Conservation (phyloP, 2,113 vertebrate genomes). For the Anolis sagrei region DNA sequence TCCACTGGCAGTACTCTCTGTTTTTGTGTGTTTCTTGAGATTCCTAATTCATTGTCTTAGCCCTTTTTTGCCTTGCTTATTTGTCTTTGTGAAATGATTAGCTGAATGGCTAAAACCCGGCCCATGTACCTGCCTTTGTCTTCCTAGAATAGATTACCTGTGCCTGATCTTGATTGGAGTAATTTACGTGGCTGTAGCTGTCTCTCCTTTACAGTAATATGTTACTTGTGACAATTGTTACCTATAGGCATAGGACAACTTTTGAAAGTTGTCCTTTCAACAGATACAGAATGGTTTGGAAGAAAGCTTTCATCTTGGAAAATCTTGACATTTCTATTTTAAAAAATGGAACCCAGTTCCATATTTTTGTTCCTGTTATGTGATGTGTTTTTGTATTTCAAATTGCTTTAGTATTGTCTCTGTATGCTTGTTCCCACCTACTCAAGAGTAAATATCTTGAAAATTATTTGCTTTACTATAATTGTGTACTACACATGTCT, state of each 20-base stretch:
- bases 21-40: too few species aligned
- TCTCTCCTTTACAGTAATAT: too few species aligned
- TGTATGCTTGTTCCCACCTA: background rate
- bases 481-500: background rate
- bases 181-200: too few species aligned
- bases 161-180: too few species aligned
- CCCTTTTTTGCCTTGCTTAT: too few species aligned
- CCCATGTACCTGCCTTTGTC: too few species aligned
- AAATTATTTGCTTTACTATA: background rate
- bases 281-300: background rate
- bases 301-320: background rate
- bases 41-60: too few species aligned
- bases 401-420: slow-evolving; percentile 38
- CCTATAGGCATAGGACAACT: background rate
- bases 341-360: slow-evolving; percentile 42
- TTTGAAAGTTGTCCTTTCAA: background rate
- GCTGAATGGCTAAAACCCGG: too few species aligned
- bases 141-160: too few species aligned
- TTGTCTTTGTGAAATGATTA: too few species aligned
- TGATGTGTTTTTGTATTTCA: slow-evolving; percentile 66
- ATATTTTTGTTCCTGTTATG: slow-evolving; percentile 52
- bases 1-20: too few species aligned
- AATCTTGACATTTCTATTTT: background rate
- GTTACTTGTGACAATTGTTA: too few species aligned
- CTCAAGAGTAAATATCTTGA: background rate